Percentiles rank a stretch among this genome's conserved stretches.
These are phyloP conservation scores for Anoncus sp. DNA, from an alignment of 2,888 invertebrate species.

Conservation along the genomic window DNA sequence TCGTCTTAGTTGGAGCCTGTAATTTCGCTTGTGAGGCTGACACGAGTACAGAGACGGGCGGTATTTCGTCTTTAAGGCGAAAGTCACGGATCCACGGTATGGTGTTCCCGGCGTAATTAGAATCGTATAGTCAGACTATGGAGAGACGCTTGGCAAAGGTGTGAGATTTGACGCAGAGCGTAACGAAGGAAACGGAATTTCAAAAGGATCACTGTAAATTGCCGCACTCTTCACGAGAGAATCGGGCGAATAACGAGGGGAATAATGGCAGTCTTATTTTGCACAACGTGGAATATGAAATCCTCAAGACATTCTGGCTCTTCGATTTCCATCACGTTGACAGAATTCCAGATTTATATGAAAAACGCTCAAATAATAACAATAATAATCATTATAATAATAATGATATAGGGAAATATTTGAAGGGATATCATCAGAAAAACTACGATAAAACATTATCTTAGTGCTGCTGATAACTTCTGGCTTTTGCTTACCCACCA, in stretches of 20 bases:
- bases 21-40: background rate
- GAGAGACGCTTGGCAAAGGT: slow-evolving; percentile 15
- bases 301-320: slow-evolving; percentile 14
- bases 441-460: too few relatives aligned
- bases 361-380: background rate
- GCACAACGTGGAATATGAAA: background rate
- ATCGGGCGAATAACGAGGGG: slow-evolving; percentile 11
- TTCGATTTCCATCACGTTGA: slow-evolving; percentile 6
- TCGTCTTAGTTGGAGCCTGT: too few relatives aligned
- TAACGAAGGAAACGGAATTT: slow-evolving; percentile 31
- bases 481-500: too few relatives aligned
- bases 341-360: slow-evolving; percentile 3
- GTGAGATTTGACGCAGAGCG: slow-evolving; percentile 20
- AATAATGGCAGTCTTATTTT: slow-evolving; percentile 3
- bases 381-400: background rate
- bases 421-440: too few relatives aligned
- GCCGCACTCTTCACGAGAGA: background rate
- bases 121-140: slow-evolving; percentile 46
- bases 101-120: slow-evolving; percentile 53
- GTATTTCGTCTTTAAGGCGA: slow-evolving; percentile 30
- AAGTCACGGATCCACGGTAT: slow-evolving; percentile 20
- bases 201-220: slow-evolving; percentile 35
- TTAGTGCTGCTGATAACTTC: too few relatives aligned
- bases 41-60: background rate
- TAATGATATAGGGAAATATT: too few relatives aligned